A percentile compares a stretch with the other conserved stretches of the same genome.
phyloP scores from a whole-genome alignment of 2,113 vertebrate genomes.

The Hiodon tergisus region DNA sequence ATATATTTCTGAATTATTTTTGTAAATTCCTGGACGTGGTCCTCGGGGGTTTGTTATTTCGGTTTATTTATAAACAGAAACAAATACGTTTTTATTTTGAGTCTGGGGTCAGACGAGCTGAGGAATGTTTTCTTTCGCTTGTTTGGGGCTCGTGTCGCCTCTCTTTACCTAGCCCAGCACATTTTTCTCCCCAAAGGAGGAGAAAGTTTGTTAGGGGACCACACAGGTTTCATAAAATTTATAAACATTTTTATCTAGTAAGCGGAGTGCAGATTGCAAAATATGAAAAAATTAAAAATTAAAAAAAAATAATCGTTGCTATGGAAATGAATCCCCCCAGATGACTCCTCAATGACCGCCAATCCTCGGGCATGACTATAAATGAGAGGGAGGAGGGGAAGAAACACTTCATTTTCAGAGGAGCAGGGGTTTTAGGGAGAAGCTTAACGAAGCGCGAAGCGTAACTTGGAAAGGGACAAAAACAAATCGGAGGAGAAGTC shows the following conservation, averaged over 20 bases:
- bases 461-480: constrained; percentile 61
- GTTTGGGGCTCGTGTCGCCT: constrained; percentile 17
- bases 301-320: constrained; percentile 29
- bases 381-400: constrained; percentile 43
- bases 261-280: constrained; percentile 36
- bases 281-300: too few relatives aligned
- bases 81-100: constrained; percentile 46
- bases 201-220: constrained; percentile 39
- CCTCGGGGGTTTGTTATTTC: constrained; percentile 29
- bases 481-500: constrained; percentile 41
- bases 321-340: constrained; percentile 47
- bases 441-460: constrained; percentile 62
- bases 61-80: constrained; percentile 33
- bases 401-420: constrained; percentile 41
- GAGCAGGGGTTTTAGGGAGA: constrained; percentile 52
- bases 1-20: constrained; percentile 30
- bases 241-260: constrained; percentile 49
- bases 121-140: constrained; percentile 44
- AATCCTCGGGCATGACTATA: constrained; percentile 53
- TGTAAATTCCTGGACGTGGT: constrained; percentile 25
- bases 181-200: constrained; percentile 31
- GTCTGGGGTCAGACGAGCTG: constrained; percentile 44
- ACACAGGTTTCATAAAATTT: constrained; percentile 52
- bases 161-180: constrained; percentile 21
- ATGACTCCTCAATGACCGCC: constrained; percentile 48